A percentile compares a stretch with the other conserved stretches of the same genome.
Conservation (phyloP, 2,888 invertebrate species). For the Synanthedon andrenaeformis region DNA sequence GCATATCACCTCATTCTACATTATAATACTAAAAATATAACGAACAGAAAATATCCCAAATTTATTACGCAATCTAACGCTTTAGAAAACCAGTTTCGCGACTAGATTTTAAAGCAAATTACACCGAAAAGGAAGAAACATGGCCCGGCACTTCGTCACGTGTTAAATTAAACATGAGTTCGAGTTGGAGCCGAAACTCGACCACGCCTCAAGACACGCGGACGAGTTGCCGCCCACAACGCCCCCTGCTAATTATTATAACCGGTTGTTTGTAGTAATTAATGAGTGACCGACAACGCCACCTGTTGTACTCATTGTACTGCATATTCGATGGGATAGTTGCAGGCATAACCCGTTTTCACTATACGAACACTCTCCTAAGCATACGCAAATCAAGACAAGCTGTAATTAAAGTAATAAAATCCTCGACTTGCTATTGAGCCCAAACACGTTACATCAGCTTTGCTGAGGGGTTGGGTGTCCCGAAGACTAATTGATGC, state of each 20-base stretch:
- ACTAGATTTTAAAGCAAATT: neutral
- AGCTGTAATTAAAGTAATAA: too few species aligned
- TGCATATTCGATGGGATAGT: neutral
- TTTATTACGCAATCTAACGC: neutral
- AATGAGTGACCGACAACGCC: conserved; percentile 45
- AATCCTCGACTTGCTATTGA: too few species aligned
- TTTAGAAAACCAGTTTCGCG: neutral
- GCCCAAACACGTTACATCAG: too few species aligned
- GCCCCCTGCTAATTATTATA: conserved; percentile 66
- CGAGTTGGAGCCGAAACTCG: conserved; percentile 26
- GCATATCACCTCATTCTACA: too few species aligned
- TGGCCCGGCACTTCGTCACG: conserved; percentile 15
- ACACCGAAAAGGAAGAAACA: neutral
- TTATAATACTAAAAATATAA: too few species aligned
- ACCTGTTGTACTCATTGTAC: conserved; percentile 34
- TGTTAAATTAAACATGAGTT: conserved; percentile 27
- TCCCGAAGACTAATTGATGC: too few species aligned
- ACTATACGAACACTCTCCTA: neutral
- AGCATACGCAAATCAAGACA: too few species aligned
- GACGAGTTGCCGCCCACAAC: conserved; percentile 42
- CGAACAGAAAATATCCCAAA: too few species aligned
- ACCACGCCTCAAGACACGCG: conserved; percentile 30
- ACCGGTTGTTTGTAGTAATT: conserved; percentile 64
- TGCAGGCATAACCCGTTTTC: neutral
- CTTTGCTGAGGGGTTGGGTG: too few species aligned